Evolutionary conservation across 2,113 vertebrate species (phyloP), one percentile per base, ranked within the genome.

Genomic region (Toxotes chatareus): DNA sequence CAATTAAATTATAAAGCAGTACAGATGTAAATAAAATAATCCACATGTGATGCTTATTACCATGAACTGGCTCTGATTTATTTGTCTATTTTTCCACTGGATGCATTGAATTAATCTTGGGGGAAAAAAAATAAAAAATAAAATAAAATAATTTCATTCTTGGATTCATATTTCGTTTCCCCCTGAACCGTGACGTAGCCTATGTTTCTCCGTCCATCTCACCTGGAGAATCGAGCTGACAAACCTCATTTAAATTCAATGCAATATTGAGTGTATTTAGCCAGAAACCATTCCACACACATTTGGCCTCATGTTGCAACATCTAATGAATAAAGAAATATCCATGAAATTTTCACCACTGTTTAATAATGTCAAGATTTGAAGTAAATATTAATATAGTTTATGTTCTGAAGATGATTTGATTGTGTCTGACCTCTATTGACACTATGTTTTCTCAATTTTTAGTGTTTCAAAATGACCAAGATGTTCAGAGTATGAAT

Each of bases 171-270:
- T 83, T 85, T 70, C 10, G 40, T 69, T 67, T 49, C 27, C 74
- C 70, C 14, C 23, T 80, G 31, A 80, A 31, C 44, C 61, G 55
- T 32, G 47, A 76, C 66, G 70, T 56, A n/a, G n/a, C n/a, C n/a
- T n/a, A 36, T 49, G 47, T 44, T 5, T 63, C 44, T 57, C n/a
- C 27, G 32, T 47, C 23, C 57, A 17, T 23, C 51, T 77, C 85
- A 82, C 73, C 53, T 76, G 75, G 46, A 76, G 42, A 82, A 79
- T 67, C 19, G 7, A 79, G 76, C 57, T 76, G 61, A 76, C 59
- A 66, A 64, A 84, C 60, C 68, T 89, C 66, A 90, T 78, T 88
- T 5, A 23, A 76, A 82, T 68, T 60, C 53, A 75, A 17, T 67
- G 73, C 40, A 57, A 55, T 10, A 53, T 49, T 67, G 34, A 66